Base-by-base conservation (phyloP, 2,888 invertebrate species). In the Drosophila yooni region DNA sequence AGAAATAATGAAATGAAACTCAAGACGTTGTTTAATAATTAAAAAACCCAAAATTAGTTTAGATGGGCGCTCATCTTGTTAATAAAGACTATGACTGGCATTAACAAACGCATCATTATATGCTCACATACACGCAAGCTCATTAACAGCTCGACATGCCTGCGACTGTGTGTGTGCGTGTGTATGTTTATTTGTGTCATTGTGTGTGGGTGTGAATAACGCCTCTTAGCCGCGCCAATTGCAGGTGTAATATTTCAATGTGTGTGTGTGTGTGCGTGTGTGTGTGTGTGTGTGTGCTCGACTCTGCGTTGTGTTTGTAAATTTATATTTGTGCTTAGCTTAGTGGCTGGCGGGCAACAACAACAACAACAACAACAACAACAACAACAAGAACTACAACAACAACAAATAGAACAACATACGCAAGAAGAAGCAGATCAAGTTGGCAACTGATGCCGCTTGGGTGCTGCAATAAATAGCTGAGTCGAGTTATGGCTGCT, bases 241-340 rank as follows among this genome's bases (percentile, higher is more conserved):
- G 90, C 85, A 86, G 85, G 86, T 86, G 90, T 89, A 88, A 86
- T 86, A 86, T 89, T 89, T 89, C 78, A 88, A 84, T 84, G 80
- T 65, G 62, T 66, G 70, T 83, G 71, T 72, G 70, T 56, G 38
- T 13, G 5, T 54, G 40, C 34, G 40, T 46, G 50, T 48, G 31
- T 62, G 63, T 53, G 18, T 58, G 58, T 63, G 36, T 27, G 21
- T 33, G 66, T 66, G 27, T 29, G 50, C 27, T 15, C 50, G 5
- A 50, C 27, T 50, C 50, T 27, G 50, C 18, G 50, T 56, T 56
- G 56, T 56, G 38, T 40, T 62, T 77, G 82, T 70, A 81, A 89
- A 84, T 89, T 89, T 84, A 89, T 87, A 83, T 87, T 68, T 83
- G 69, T 65, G 74, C 83, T 88, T 83, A 74, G 75, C 83, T 88